phyloP scores from a whole-genome alignment of 92 coral and sea anemone species.

The Porites evermanni region DNA sequence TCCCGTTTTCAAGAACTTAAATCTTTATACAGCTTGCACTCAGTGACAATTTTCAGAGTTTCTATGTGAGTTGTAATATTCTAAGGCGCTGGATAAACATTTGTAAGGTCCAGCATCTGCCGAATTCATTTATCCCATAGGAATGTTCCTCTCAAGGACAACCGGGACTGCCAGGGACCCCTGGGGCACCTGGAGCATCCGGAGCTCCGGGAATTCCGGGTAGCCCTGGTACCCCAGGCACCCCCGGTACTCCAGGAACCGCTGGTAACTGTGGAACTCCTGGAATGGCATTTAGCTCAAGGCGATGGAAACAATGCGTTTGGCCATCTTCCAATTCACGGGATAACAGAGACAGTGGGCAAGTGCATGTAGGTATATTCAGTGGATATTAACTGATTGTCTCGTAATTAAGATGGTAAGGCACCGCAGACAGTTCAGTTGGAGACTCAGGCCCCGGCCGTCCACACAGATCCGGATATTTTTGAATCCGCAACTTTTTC shows the following conservation, averaged over 20 bases:
- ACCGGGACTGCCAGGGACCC: constrained; percentile 24
- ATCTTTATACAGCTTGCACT: too few relatives aligned
- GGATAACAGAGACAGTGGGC: constrained; percentile 46
- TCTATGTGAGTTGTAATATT: too few relatives aligned
- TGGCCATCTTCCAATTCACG: constrained; percentile 12
- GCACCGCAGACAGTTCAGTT: too few relatives aligned
- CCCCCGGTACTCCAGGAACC: constrained; percentile 24
- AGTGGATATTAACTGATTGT: not conserved
- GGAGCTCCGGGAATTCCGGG: constrained; percentile 46
- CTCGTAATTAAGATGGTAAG: too few relatives aligned
- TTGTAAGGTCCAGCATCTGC: too few relatives aligned
- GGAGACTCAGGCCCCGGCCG: too few relatives aligned
- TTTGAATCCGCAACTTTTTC: too few relatives aligned
- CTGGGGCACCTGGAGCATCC: constrained; percentile 36
- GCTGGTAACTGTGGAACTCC: not conserved
- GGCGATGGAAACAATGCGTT: constrained; percentile 45
- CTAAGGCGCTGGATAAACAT: too few relatives aligned
- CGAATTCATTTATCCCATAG: not conserved
- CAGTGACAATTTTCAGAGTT: too few relatives aligned
- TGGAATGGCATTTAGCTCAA: not conserved
- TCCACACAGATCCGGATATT: too few relatives aligned
- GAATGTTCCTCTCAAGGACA: not conserved
- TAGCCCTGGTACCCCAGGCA: constrained; percentile 31
- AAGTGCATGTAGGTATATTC: constrained; percentile 28
- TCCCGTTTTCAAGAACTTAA: too few relatives aligned